Evolutionary conservation across 2,888 invertebrate species (phyloP).

Genomic region (Habroteleia sp.): DNA sequence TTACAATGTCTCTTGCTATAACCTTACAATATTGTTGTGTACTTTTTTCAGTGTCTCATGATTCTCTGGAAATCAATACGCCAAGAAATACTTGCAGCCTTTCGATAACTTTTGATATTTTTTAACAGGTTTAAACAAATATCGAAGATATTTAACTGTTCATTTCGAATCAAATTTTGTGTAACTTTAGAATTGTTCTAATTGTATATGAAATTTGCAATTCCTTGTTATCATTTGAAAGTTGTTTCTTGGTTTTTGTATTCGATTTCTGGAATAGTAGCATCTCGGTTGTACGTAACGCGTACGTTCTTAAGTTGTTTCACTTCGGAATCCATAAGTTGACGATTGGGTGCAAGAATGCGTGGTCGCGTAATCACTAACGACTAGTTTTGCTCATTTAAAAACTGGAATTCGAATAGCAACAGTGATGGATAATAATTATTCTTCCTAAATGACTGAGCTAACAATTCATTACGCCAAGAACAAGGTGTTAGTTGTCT

Average conservation of each 20-base stretch:
- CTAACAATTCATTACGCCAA: conserved; percentile 12
- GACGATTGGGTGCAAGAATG: conserved; percentile 1
- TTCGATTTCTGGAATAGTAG: conserved; percentile 1
- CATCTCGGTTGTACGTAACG: conserved; percentile 16
- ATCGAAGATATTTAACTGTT: too few species aligned
- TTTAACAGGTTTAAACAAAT: too few species aligned
- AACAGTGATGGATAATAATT: conserved; percentile 10
- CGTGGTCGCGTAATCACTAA: conserved; percentile 8
- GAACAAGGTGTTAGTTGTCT: background rate
- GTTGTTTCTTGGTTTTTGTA: too few species aligned
- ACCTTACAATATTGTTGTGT: background rate
- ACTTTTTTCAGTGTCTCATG: conserved; percentile 1
- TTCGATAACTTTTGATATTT: too few species aligned
- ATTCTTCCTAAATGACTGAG: conserved; percentile 22
- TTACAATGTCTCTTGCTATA: conserved; percentile 12
- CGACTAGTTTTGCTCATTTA: conserved; percentile 1
- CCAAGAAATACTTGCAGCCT: too few species aligned
- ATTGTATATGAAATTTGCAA: too few species aligned
- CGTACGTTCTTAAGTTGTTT: conserved; percentile 7
- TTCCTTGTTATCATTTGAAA: too few species aligned
- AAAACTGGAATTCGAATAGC: conserved; percentile 17
- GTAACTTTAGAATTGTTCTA: too few species aligned
- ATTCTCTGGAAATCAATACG: too few species aligned
- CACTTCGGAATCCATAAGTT: conserved; percentile 15
- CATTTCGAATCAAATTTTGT: too few species aligned